phyloP scores from a whole-genome alignment of 2,797 vertebrate genomes.

The Morelia viridis region DNA sequence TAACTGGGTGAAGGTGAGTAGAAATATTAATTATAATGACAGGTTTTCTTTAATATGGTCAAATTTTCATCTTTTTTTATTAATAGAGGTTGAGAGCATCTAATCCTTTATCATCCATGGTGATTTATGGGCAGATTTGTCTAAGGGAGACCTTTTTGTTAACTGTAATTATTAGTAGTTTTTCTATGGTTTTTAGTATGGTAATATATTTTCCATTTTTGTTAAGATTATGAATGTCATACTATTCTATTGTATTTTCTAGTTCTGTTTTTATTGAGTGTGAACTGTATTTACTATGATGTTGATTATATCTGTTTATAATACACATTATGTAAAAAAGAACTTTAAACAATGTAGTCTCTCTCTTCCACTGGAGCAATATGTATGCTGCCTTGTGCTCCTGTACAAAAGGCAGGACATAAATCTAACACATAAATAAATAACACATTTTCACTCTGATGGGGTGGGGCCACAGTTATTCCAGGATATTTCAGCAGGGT shows the following conservation, averaged over 20 bases:
- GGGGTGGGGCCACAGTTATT: neutral
- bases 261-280: neutral
- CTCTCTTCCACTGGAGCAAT: neutral
- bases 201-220: neutral
- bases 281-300: neutral
- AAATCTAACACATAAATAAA: neutral
- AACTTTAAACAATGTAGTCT: neutral
- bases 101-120: neutral
- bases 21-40: neutral
- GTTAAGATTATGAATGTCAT: neutral
- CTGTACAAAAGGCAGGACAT: neutral
- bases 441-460: neutral
- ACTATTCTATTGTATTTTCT: neutral
- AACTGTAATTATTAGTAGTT: neutral
- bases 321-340: neutral
- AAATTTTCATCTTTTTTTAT: neutral
- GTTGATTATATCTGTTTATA: neutral
- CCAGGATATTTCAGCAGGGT: neutral
- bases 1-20: neutral
- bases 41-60: neutral
- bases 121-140: neutral
- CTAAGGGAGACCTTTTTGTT: neutral
- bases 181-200: neutral
- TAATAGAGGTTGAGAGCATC: neutral
- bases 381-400: neutral